phyloP scores from a whole-genome alignment of 2,113 vertebrate genomes.

The Butorides virescens region DNA sequence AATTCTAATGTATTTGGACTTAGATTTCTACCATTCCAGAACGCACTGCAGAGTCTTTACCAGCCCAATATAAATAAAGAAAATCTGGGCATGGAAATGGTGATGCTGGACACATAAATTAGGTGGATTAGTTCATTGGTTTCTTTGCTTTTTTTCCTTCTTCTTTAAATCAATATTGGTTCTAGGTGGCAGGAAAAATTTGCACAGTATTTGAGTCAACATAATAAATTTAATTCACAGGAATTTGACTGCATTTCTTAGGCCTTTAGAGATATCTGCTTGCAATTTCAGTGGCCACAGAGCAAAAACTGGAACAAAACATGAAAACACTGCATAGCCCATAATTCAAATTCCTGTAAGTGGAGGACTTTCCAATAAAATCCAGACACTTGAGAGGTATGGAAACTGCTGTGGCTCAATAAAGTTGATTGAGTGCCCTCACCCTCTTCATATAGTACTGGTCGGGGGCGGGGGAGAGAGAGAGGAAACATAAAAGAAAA shows the following conservation, averaged over 20 bases:
- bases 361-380: constrained; percentile 36
- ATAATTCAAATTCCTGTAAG: constrained; percentile 30
- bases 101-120: neutral
- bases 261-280: neutral
- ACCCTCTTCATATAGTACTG: neutral
- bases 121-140: neutral
- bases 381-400: neutral
- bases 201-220: neutral
- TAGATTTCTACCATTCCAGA: neutral
- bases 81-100: neutral
- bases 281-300: neutral
- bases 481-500: neutral
- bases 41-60: neutral
- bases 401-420: constrained; percentile 17
- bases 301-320: neutral
- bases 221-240: neutral
- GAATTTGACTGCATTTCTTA: neutral
- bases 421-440: constrained; percentile 39
- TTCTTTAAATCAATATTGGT: neutral
- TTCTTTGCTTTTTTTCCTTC: neutral
- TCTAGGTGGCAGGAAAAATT: neutral
- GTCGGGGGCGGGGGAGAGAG: too few relatives aligned
- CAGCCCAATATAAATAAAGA: neutral
- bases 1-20: neutral
- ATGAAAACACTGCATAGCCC: neutral